Evolutionary conservation across 2,888 invertebrate species (phyloP), one percentile per base, ranked within the genome.

Genomic region (Dromius quadrimaculatus): DNA sequence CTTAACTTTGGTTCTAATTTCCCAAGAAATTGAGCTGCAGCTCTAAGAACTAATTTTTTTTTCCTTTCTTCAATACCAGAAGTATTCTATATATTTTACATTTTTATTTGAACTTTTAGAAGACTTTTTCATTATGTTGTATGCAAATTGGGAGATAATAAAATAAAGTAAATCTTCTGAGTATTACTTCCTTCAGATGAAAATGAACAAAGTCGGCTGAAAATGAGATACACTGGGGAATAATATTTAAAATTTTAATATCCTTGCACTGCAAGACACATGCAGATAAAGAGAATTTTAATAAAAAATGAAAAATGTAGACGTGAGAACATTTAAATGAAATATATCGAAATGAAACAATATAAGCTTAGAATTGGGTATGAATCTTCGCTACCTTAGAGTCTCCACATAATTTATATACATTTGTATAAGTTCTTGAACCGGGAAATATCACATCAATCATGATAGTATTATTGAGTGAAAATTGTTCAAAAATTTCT

Each of bases 1-100:
- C 23, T 62, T 62, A 23, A 41, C 20, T 62, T 63, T 28, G 28
- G 15, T 41, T 63, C 43, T 43, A 63, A 43, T 63, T 45, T 20
- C 28, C 15, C 20, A 3, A 50, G 50, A 23, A 28, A 28, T 13
- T 3, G 41, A 41, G 13, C 13, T 61, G 41, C 61, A 38, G n/a
- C 22, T 23, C 9, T 5, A 5, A 50, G 13, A 61, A 61, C 1
- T 47, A 41, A 38, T 36, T 20, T 38, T 15, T 41, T 41, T 41
- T 59, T 59, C 32, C 17, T 57, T 11, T 20, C 20, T 38, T 20
- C n/a, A 36, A 28, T 36, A 59, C 9, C n/a, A 20, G 17, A 13
- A 22, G 13, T n/a, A 61, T 61, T 22, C 11, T 9, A 61, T 41
- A 61, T 22, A 41, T 23, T 61, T 61, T 13, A 28, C 22, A 19